Conservation (phyloP, 2,113 vertebrate species). For the Alligator sinensis region DNA sequence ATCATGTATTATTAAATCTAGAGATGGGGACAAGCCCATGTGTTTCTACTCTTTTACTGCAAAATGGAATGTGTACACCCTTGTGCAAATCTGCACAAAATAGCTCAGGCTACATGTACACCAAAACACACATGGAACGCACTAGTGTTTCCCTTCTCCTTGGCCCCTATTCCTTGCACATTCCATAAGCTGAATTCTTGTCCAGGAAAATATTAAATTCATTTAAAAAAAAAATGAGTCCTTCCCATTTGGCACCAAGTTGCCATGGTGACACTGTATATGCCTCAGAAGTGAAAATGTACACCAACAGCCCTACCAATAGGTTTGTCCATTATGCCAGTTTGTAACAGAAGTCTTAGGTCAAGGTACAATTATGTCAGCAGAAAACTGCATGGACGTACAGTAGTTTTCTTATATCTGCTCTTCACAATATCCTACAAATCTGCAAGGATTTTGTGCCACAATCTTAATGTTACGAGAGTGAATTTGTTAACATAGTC, state of each 20-base stretch:
- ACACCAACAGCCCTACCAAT: neutral
- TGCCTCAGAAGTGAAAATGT: neutral
- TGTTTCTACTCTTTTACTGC: neutral
- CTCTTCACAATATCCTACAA: neutral
- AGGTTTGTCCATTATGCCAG: neutral
- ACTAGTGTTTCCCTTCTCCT: neutral
- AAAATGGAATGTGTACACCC: neutral
- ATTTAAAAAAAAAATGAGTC: neutral
- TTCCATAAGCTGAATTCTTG: rapidly evolving
- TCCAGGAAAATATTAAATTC: neutral
- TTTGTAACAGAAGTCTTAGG: neutral
- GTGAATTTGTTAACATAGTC: conserved; percentile 23
- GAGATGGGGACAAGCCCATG: neutral
- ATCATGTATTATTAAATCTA: neutral
- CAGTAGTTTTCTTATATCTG: conserved; percentile 8
- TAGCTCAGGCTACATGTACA: neutral
- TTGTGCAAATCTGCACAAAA: neutral
- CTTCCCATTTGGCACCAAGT: neutral
- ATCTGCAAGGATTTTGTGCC: conserved; percentile 25
- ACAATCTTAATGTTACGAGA: neutral
- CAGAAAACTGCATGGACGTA: neutral
- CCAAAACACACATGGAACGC: rapidly evolving
- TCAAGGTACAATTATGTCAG: neutral
- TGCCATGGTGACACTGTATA: neutral
- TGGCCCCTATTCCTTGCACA: neutral